phyloP scores from a whole-genome alignment of 2,888 invertebrate genomes.

The Sarcophaga variegata region DNA sequence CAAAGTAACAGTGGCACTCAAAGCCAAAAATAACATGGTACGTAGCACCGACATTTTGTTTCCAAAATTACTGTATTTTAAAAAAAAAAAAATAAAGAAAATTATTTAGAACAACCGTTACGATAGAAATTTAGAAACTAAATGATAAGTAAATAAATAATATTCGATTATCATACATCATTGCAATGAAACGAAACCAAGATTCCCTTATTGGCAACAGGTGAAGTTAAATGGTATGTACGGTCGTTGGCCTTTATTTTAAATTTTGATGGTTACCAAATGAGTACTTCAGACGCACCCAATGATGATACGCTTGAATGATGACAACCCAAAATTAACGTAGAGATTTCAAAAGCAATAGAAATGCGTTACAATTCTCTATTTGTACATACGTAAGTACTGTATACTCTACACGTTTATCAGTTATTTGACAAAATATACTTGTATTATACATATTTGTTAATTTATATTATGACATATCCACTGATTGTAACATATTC shows the following conservation, averaged over 20 bases:
- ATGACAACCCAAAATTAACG: neutral
- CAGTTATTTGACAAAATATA: constrained; percentile 39
- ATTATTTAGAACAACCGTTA: constrained; percentile 51
- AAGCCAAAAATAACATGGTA: constrained; percentile 84
- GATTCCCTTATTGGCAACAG: constrained; percentile 33
- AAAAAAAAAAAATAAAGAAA: constrained; percentile 26
- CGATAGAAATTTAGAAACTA: constrained; percentile 59
- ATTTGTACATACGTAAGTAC: too few relatives aligned
- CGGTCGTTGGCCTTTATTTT: constrained; percentile 42
- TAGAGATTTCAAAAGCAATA: too few relatives aligned
- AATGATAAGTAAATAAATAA: constrained; percentile 54
- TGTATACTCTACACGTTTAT: neutral
- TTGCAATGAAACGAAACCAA: constrained; percentile 2
- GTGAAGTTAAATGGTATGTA: constrained; percentile 33
- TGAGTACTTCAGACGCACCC: constrained; percentile 59
- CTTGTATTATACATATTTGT: neutral
- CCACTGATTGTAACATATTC: constrained; percentile 30
- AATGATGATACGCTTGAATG: constrained; percentile 56
- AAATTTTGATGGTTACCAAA: constrained; percentile 34
- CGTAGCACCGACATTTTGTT: constrained; percentile 76
- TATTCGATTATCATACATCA: constrained; percentile 36
- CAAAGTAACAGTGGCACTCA: constrained; percentile 86
- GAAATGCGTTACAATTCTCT: neutral
- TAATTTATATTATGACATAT: neutral
- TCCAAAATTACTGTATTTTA: constrained; percentile 45